Evolutionary conservation across 2,113 vertebrate genomes (phyloP).

Genomic region (Pelecanoides urinatrix): DNA sequence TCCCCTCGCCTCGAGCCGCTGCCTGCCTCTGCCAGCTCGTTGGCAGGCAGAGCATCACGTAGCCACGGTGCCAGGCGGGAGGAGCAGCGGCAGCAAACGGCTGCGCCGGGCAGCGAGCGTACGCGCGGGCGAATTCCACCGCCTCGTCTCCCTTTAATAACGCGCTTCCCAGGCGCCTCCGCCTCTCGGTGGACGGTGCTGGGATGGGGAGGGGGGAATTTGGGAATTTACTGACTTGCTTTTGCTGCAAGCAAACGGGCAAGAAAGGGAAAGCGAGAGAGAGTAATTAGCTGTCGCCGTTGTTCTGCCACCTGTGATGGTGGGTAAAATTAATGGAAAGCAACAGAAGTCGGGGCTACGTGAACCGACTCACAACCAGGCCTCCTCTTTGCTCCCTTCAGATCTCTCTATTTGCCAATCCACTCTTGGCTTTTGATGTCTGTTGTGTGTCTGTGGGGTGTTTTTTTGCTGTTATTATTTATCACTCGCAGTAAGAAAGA

Average conservation of each 20-base stretch:
- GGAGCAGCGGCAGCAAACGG: neutral
- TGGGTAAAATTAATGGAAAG: conserved; percentile 45
- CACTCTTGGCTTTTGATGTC: conserved; percentile 60
- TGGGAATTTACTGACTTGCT: neutral
- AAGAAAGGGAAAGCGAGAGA: neutral
- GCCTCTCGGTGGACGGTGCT: neutral
- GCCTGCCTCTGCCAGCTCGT: neutral
- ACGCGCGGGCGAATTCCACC: neutral
- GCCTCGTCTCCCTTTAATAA: neutral
- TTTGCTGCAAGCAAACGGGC: neutral
- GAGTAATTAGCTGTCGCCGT: conserved; percentile 57
- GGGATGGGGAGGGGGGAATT: neutral
- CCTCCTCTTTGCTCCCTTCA: conserved; percentile 41
- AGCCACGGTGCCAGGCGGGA: neutral
- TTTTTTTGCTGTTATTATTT: conserved; percentile 58
- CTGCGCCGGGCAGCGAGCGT: neutral
- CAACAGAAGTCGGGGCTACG: conserved; percentile 53
- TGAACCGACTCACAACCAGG: conserved; percentile 60
- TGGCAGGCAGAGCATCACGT: neutral
- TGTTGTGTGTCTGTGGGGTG: conserved; percentile 54
- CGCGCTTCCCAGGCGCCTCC: accelerated
- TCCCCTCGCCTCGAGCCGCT: neutral
- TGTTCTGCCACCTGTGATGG: conserved; percentile 34
- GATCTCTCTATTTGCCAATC: conserved; percentile 60
- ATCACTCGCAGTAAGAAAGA: conserved; percentile 54